Evolutionary conservation across 2,888 invertebrate genomes (phyloP), one percentile per base, ranked within the genome.

Genomic region (Timandra comae): DNA sequence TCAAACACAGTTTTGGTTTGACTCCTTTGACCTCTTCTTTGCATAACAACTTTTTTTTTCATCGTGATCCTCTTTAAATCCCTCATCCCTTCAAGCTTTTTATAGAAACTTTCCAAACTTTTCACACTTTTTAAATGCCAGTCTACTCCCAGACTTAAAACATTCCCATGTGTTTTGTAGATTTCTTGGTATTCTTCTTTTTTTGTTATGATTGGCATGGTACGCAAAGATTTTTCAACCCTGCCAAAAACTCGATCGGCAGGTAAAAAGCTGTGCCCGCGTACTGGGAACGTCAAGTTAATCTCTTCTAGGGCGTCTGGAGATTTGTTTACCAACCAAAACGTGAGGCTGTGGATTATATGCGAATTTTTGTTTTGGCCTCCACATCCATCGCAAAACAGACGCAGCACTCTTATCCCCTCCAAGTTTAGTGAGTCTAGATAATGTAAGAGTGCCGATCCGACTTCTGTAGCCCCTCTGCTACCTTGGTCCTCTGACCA

Each of bases 401-500:
- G n/a, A n/a, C n/a, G n/a, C n/a, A n/a, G n/a, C n/a, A n/a, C n/a
- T n/a, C n/a, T n/a, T n/a, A n/a, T n/a, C n/a, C n/a, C n/a, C n/a
- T n/a, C n/a, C n/a, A n/a, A n/a, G n/a, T n/a, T n/a, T n/a, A n/a
- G n/a, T n/a, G n/a, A n/a, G n/a, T n/a, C n/a, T n/a, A n/a, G n/a
- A n/a, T n/a, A n/a, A n/a, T n/a, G n/a, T n/a, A n/a, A n/a, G n/a
- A n/a, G n/a, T n/a, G n/a, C n/a, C 38, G 38, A 44, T 27, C 43
- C 42, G 21, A 59, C 33, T 39, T 56, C 53, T 27, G 35, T 36
- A 32, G 51, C 33, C 16, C 54, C 56, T 37, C 48, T 39, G 23
- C 36, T 36, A 21, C 32, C 46, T 34, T 45, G 30, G 28, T 47
- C 46, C 43, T 63, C 60, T 13, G 50, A 48, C 62, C 62, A 63